Evolutionary conservation across 2,888 invertebrate genomes (phyloP).

Genomic region (Apamea anceps): DNA sequence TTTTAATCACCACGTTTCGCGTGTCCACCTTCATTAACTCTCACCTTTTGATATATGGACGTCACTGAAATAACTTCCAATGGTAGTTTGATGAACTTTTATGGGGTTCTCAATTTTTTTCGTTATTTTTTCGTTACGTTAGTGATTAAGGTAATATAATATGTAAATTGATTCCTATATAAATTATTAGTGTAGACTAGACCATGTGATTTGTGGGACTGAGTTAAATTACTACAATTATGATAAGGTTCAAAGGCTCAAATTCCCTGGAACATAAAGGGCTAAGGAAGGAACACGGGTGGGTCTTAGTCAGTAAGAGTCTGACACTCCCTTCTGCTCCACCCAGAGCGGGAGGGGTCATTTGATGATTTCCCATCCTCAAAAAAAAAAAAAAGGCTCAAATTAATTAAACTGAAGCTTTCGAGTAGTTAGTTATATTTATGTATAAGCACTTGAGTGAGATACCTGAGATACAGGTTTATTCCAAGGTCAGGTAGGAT

Average conservation of each 20-base stretch:
- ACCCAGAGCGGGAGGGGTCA: too few species aligned
- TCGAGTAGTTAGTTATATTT: not conserved
- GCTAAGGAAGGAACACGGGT: too few species aligned
- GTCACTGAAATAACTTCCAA: constrained; percentile 82
- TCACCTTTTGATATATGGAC: constrained; percentile 82
- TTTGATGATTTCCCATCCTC: too few species aligned
- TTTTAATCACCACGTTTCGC: constrained; percentile 87
- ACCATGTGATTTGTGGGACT: constrained; percentile 27
- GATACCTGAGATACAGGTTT: too few species aligned
- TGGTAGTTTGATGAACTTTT: constrained; percentile 53
- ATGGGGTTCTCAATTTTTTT: constrained; percentile 50
- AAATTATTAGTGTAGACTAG: not conserved
- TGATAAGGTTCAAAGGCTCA: not conserved
- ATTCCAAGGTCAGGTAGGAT: too few species aligned
- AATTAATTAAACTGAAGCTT: not conserved
- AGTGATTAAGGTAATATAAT: constrained; percentile 22
- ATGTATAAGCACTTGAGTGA: too few species aligned
- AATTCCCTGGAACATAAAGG: too few species aligned
- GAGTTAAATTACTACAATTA: not conserved
- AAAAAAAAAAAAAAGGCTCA: too few species aligned
- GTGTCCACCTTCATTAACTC: constrained; percentile 87
- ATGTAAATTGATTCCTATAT: constrained; percentile 7
- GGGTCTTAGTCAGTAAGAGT: too few species aligned
- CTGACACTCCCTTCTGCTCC: too few species aligned
- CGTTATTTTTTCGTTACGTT: constrained; percentile 25